phyloP scores from a whole-genome alignment of 2,113 vertebrate genomes.

The Laticauda colubrina region DNA sequence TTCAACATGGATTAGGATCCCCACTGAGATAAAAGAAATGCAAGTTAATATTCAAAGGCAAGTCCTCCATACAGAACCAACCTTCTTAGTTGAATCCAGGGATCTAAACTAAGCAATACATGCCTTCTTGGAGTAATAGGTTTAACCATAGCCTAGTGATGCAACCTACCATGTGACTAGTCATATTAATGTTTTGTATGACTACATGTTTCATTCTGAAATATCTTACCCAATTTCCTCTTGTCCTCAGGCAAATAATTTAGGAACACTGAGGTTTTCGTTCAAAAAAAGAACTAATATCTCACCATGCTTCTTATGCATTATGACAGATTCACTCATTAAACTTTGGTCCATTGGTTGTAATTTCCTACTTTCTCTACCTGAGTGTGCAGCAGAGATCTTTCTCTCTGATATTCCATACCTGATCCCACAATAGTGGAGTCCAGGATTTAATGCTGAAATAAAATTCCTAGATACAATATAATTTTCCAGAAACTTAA shows the following conservation, averaged over 20 bases:
- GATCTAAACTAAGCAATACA: background rate
- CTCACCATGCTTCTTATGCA: background rate
- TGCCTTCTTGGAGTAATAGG: background rate
- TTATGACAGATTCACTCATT: background rate
- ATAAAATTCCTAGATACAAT: background rate
- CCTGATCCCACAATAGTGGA: background rate
- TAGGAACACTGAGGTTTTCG: background rate
- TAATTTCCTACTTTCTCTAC: background rate
- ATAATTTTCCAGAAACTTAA: background rate
- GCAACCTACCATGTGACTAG: background rate
- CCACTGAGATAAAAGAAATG: background rate
- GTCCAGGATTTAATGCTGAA: background rate
- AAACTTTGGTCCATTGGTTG: background rate
- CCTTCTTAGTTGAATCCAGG: background rate
- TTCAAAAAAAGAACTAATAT: background rate
- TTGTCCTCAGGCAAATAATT: background rate
- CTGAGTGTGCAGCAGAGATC: background rate
- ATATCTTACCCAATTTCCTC: background rate
- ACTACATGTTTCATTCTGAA: background rate
- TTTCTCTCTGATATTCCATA: background rate
- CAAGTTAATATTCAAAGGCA: background rate
- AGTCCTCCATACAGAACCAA: background rate
- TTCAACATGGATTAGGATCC: background rate
- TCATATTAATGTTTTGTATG: background rate
- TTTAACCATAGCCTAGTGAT: background rate